Evolutionary conservation across 1,140 invertebrate species (phyloP), one percentile per base, ranked within the genome.

Genomic region (Andricus grossulariae): DNA sequence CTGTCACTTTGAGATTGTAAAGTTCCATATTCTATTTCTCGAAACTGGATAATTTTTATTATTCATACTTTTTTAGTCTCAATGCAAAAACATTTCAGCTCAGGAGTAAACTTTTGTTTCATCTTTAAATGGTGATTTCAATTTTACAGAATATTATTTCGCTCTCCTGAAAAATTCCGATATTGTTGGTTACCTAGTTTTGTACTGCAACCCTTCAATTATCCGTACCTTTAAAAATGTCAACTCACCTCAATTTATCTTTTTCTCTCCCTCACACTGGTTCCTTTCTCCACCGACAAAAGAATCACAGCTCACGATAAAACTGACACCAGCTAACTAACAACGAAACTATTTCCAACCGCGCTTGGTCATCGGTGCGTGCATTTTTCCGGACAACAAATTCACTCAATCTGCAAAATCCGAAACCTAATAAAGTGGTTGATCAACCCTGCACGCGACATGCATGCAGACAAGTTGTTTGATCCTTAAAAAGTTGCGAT

Each of bases 271-370:
- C 60, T 66, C 25, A 7, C 25, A 25, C 60, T 66, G 25, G 7
- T 66, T 39, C 25, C 3, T 18, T 55, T 55, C 52, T 21, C 11
- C 60, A 39, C 15, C 32, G 11, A 16, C 10, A 66, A 11, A 66
- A 66, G 32, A 66, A 66, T 66, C 60, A 66, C 60, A 66, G 32
- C 25, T 66, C 60, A 66, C 60, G 39, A 66, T 66, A 32, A 39
- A 66, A n/a, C 11, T 45, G 60, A 12, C 60, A 66, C 25, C 25
- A 66, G 60, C 51, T 54, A 72, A 72, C 52, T 70, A 55, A 76
- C 19, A 54, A 70, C 52, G 49, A 45, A 12, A 55, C 54, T 25
- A 57, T 39, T 45, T 51, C 49, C 39, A n/a, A 19, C 49, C 39
- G 21, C 51, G 57, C 66, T 72, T 71, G 19, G 12, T 73, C 32